Base-by-base conservation (phyloP, 2,113 vertebrate species). In the Gasterosteus aculeatus region DNA sequence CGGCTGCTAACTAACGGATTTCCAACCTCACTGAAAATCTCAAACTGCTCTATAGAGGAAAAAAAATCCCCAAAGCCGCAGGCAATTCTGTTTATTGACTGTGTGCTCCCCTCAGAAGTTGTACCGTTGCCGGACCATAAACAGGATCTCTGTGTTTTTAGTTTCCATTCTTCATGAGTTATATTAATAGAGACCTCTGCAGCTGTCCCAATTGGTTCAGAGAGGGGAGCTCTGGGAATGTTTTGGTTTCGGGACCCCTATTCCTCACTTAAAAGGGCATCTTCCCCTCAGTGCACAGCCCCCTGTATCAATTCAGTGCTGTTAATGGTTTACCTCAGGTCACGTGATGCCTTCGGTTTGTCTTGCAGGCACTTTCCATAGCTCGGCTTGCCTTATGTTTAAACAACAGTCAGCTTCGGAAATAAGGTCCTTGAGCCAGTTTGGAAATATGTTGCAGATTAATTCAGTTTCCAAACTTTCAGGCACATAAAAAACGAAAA, bases 81-180 rank as follows among this genome's bases (percentile, higher is more conserved):
- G 18, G 51, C 68, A 58, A 9, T 35, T 74, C 39, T 87, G 84
- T 90, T 89, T 88, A 80, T 91, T 89, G 78, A 89, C 69, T 70
- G 33, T 76, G 62, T 42, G 16, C 77, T 56, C 75, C 56, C 69
- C 63, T 81, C 46, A 67, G 75, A 86, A 75, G 63, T 76, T 69
- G 26, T 54, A 77, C 44, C 60, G 59, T 72, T 78, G 76, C 41
- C 80, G 73, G 77, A 59, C n/a, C 63, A 85, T 86, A 85, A 89
- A 91, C 84, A 85, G 88, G 84, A 91, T 90, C 64, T 78, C 58
- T 82, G 59, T 86, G 75, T 86, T 88, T 83, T 90, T 47, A 81
- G 68, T 85, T 91, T 88, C 77, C 79, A 75, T 72, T 88, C 82
- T 86, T 81, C 80, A 81, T 82, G 76, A 67, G 65, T 80, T 88